phyloP scores from a whole-genome alignment of 2,797 vertebrate species.

The Liasis olivaceus region DNA sequence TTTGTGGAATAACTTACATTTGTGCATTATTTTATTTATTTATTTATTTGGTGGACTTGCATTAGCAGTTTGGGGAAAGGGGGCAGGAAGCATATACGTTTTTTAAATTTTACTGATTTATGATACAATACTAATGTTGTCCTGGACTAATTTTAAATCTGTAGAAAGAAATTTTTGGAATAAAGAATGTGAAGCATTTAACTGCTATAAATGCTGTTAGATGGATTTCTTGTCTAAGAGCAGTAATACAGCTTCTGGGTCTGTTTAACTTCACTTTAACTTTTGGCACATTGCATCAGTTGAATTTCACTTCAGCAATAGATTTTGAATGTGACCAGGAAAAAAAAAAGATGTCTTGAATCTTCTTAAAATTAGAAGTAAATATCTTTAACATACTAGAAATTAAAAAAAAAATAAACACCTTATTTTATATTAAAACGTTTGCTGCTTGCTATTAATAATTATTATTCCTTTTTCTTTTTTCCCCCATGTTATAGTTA shows the following conservation, averaged over 20 bases:
- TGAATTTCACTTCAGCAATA: not conserved
- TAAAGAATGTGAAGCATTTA: too few species aligned
- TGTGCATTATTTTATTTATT: not conserved
- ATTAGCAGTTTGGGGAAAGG: not conserved
- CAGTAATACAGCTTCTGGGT: not conserved
- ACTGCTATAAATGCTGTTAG: not conserved
- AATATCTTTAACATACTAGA: not conserved
- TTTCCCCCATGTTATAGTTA: conserved; percentile 73
- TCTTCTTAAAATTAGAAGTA: not conserved
- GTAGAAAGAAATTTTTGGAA: not conserved
- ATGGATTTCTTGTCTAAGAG: not conserved
- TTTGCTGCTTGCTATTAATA: not conserved
- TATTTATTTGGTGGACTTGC: too few species aligned
- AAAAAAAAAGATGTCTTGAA: not conserved
- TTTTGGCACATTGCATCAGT: not conserved
- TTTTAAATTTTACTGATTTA: not conserved
- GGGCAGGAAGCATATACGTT: not conserved
- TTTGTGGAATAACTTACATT: not conserved
- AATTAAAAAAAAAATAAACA: not conserved
- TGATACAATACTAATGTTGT: not conserved
- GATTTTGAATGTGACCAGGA: not conserved
- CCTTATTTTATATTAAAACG: not conserved
- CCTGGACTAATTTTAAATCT: not conserved
- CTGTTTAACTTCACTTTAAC: not conserved
- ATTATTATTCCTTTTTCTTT: not conserved